These are phyloP conservation scores for Harpagoxenus sublaevis DNA, from an alignment of 2,888 invertebrate species.

Conservation along the genomic window DNA sequence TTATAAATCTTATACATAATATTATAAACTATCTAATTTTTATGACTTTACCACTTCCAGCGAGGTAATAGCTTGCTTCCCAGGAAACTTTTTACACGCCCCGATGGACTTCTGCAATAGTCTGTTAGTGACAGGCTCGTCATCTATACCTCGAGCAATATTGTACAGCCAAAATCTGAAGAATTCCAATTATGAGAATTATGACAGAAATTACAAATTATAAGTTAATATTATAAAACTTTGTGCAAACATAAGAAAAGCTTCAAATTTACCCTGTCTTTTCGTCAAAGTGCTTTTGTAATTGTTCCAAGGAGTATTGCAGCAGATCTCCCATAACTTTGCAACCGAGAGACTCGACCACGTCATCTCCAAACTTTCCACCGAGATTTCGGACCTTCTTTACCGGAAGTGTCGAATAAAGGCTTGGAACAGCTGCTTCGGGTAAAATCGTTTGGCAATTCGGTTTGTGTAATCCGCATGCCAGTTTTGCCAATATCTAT, in stretches of 20 bases:
- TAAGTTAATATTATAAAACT: background rate
- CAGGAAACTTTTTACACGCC: conserved; percentile 97
- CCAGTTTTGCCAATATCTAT: conserved; percentile 95
- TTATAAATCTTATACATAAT: conserved; percentile 9
- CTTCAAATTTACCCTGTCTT: conserved; percentile 93
- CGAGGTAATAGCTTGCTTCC: conserved; percentile 91
- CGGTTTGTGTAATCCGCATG: conserved; percentile 96
- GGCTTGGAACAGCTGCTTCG: conserved; percentile 88
- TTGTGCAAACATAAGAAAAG: background rate
- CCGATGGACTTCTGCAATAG: conserved; percentile 97
- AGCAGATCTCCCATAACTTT: conserved; percentile 93
- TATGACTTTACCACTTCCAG: conserved; percentile 88
- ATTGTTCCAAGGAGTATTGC: conserved; percentile 90
- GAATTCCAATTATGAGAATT: conserved; percentile 13
- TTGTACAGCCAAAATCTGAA: conserved; percentile 93
- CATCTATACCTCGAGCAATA: conserved; percentile 94
- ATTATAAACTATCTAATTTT: conserved; percentile 26
- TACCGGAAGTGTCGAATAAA: conserved; percentile 90
- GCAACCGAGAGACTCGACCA: conserved; percentile 92
- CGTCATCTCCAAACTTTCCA: conserved; percentile 96
- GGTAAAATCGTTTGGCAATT: conserved; percentile 97
- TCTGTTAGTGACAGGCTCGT: conserved; percentile 94
- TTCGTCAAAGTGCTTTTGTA: conserved; percentile 92
- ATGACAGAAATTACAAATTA: background rate
- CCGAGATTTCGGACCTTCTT: conserved; percentile 96